Evolutionary conservation across 2,113 vertebrate genomes (phyloP), one percentile per base, ranked within the genome.

Genomic region (Pedionomus torquatus): DNA sequence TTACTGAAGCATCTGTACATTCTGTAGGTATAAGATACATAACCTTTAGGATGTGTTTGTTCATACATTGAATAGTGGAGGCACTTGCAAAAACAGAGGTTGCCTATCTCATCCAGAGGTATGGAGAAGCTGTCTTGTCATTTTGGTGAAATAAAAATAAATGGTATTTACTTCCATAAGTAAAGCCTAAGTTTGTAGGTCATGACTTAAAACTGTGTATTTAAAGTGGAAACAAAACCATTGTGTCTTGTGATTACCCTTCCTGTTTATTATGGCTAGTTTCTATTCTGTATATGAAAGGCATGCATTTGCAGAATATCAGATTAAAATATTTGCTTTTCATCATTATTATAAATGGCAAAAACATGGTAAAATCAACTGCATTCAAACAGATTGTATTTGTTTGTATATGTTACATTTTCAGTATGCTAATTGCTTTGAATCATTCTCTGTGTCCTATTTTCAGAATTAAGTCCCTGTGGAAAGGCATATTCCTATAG

Each of bases 391-490:
- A 93, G 93, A 81, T 90, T 77, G 90, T 74, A 51, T 92, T 88
- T 91, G 87, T 95, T 95, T 94, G 83, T 90, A 23, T 95, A 71
- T 24, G 1, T 72, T 93, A 74, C 85, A 33, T 77, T 94, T 64
- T 37, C 68, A 60, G 87, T 46, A 33, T 35, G 39, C 54, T 93
- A 78, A 96, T 93, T 91, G 85, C 93, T 24, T 31, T 94, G 95
- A 96, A 81, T 97, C 92, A 89, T 52, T 93, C 85, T 88, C 11
- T 13, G 37, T 89, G 94, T 90, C 55, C 30, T 31, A 7, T 77
- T 95, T 95, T 71, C 92, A 90, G 85, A 72, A 81, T 49, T 70
- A 74, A 33, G 82, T 94, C 94, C 90, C 92, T 96, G 84, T 92
- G 90, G 75, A 92, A 91, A 97, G 74, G 83, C 68, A 0, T n/a